Evolutionary conservation across 2,113 vertebrate species (phyloP).

Genomic region (Onychostruthus taczanowskii): DNA sequence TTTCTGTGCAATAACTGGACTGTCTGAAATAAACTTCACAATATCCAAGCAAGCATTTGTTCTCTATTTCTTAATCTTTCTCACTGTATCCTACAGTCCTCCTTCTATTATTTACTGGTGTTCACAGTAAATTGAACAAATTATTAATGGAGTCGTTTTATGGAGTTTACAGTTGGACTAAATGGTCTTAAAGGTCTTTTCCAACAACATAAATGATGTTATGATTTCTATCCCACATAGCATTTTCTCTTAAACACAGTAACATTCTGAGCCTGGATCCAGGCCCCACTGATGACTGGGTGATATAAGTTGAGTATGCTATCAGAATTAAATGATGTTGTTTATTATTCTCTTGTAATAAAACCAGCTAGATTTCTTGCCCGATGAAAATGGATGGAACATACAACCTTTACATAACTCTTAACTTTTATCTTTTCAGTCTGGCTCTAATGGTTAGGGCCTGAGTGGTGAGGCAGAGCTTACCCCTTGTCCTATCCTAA

Average conservation of each 20-base stretch:
- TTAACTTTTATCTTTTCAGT: background rate
- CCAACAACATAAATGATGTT: background rate
- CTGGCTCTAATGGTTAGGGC: background rate
- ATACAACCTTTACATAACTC: background rate
- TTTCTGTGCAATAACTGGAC: background rate
- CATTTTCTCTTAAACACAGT: background rate
- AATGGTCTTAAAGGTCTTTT: background rate
- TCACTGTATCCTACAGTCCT: background rate
- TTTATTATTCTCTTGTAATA: background rate
- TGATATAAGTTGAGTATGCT: background rate
- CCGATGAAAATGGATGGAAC: background rate
- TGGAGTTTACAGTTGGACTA: background rate
- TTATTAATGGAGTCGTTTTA: background rate
- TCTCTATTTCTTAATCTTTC: background rate
- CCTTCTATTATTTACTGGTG: background rate
- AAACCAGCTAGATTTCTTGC: background rate
- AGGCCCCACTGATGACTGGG: background rate
- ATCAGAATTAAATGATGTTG: background rate
- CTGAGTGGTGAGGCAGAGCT: background rate
- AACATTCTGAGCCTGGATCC: background rate
- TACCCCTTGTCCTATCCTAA: background rate
- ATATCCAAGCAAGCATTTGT: background rate
- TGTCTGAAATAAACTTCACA: background rate
- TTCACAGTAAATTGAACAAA: background rate
- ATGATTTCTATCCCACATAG: background rate